Percentiles rank a stretch among this genome's conserved stretches.
Conservation (phyloP, 2,113 vertebrate genomes). For the Hyperopisus bebe region DNA sequence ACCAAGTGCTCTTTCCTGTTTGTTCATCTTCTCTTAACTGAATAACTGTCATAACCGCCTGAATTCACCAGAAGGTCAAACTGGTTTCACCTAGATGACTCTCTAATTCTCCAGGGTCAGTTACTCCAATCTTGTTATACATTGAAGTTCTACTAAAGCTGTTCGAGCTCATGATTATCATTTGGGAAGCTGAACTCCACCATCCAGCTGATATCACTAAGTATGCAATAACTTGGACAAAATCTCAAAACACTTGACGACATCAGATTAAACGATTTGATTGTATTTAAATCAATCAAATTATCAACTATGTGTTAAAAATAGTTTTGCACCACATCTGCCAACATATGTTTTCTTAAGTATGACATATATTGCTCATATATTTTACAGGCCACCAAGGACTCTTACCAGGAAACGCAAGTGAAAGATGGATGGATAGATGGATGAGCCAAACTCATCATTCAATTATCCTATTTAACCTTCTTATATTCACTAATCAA, state of each 20-base stretch:
- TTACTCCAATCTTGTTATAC: background rate
- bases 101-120: background rate
- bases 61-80: background rate
- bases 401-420: background rate
- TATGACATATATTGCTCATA: background rate
- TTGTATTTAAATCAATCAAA: background rate
- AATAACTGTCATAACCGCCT: background rate
- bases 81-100: background rate
- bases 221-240: background rate
- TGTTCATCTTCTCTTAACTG: background rate
- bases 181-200: background rate
- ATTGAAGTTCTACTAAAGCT: background rate
- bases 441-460: background rate
- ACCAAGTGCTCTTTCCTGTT: background rate
- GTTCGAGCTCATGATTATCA: background rate
- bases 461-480: background rate
- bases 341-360: background rate
- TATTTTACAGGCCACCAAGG: background rate
- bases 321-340: background rate
- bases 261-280: background rate
- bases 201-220: background rate
- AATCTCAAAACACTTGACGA: background rate
- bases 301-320: background rate
- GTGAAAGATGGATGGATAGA: background rate
- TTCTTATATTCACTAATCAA: background rate